Conservation (phyloP, 1,140 invertebrate genomes). For the Drosophila chauvacae region DNA sequence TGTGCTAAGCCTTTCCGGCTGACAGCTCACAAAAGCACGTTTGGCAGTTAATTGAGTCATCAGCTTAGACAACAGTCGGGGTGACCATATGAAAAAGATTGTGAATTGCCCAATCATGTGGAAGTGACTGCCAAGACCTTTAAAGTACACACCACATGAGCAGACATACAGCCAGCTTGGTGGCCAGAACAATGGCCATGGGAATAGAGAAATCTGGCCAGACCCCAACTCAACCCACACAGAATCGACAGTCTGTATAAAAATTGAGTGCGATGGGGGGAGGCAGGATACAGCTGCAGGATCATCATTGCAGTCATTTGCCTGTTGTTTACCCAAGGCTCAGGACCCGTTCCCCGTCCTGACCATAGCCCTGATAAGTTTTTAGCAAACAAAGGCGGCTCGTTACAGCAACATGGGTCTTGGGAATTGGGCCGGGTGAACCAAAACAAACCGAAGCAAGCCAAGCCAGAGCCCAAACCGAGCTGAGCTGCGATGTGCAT, state of each 20-base stretch:
- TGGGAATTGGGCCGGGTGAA: slow-evolving; percentile 43
- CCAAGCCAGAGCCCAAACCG: slow-evolving; percentile 4
- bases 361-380: slow-evolving; percentile 76
- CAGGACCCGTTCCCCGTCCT: slow-evolving; percentile 20
- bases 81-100: slow-evolving; percentile 51
- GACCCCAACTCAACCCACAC: slow-evolving; percentile 17
- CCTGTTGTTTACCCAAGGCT: slow-evolving; percentile 54
- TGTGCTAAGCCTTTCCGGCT: slow-evolving; percentile 31
- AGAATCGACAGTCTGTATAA: slow-evolving; percentile 71
- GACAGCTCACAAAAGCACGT: slow-evolving; percentile 50
- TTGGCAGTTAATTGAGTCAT: slow-evolving; percentile 75
- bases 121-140: slow-evolving; percentile 63
- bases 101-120: slow-evolving; percentile 73
- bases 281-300: slow-evolving; percentile 24
- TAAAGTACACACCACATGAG: slow-evolving; percentile 16
- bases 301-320: slow-evolving; percentile 72
- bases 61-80: slow-evolving; percentile 63
- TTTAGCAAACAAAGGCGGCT: slow-evolving; percentile 73
- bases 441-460: slow-evolving; percentile 33
- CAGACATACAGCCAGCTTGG: slow-evolving; percentile 14
- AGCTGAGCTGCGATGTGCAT: slow-evolving; percentile 47
- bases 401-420: slow-evolving; percentile 72
- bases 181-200: slow-evolving; percentile 28
- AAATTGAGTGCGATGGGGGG: slow-evolving; percentile 45
- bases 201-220: slow-evolving; percentile 14